A percentile compares a stretch with the other conserved stretches of the same genome.
Conservation (phyloP, 2,113 vertebrate species). For the Balaenoptera acutorostrata region DNA sequence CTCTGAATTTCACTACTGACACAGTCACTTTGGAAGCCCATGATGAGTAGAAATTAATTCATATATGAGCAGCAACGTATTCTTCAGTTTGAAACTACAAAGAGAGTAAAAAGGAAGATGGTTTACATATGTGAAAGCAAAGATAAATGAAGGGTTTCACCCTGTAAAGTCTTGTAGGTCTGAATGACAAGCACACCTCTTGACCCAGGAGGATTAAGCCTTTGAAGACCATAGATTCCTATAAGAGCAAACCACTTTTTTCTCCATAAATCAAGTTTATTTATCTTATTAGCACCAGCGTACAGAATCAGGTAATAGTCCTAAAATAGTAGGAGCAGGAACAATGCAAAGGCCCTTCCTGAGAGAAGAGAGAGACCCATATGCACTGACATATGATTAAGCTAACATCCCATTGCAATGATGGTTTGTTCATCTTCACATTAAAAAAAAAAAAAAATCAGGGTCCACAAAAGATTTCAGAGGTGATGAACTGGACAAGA, state of each 20-base stretch:
- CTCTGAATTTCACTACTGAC: background rate
- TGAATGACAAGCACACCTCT: background rate
- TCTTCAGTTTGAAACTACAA: background rate
- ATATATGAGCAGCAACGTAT: background rate
- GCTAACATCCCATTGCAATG: background rate
- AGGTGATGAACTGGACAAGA: conserved; percentile 1
- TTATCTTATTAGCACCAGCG: conserved; percentile 9
- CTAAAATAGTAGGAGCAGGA: conserved; percentile 40
- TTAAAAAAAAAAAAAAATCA: background rate
- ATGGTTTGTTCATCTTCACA: conserved; percentile 38
- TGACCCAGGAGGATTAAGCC: background rate
- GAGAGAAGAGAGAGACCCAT: background rate
- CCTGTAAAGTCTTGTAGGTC: background rate
- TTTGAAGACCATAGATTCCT: background rate
- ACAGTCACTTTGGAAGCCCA: background rate
- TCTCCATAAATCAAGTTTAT: conserved; percentile 38
- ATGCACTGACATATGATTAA: conserved; percentile 22
- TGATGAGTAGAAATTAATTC: background rate
- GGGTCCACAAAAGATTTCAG: conserved; percentile 48
- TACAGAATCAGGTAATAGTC: conserved; percentile 29
- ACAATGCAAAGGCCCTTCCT: background rate
- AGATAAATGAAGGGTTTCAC: background rate
- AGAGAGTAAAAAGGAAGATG: background rate
- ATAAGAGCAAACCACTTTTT: background rate
- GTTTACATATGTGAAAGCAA: background rate